phyloP scores from a whole-genome alignment of 2,888 invertebrate genomes.

The Mallateleia sp. region DNA sequence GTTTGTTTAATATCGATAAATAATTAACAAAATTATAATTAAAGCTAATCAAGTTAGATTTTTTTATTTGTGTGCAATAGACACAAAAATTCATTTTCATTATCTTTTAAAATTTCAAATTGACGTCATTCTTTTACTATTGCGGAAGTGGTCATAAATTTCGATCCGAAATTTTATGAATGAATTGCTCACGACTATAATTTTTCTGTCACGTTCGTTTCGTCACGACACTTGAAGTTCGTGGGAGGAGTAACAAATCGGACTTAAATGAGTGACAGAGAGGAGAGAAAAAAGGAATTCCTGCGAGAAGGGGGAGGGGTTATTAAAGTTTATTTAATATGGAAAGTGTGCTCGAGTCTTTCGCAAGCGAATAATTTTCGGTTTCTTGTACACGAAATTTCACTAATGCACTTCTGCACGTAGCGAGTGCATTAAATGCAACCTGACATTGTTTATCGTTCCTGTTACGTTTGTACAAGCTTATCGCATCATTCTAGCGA shows the following conservation, averaged over 20 bases:
- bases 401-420: slow-evolving; percentile 64
- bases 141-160: slow-evolving; percentile 28
- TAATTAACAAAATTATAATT: too few species aligned
- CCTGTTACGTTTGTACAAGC: slow-evolving; percentile 2
- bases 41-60: too few species aligned
- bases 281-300: slow-evolving; percentile 5
- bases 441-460: slow-evolving; percentile 28
- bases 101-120: background rate
- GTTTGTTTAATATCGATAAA: too few species aligned
- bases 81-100: too few species aligned
- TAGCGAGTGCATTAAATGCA: slow-evolving; percentile 45
- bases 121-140: slow-evolving; percentile 12
- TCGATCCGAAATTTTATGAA: slow-evolving; percentile 41
- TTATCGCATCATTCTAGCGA: background rate
- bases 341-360: slow-evolving; percentile 59
- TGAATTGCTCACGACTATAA: slow-evolving; percentile 45
- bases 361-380: slow-evolving; percentile 65
- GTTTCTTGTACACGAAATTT: slow-evolving; percentile 68
- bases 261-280: slow-evolving; percentile 22
- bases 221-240: slow-evolving; percentile 39
- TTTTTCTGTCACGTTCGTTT: slow-evolving; percentile 62
- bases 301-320: slow-evolving; percentile 21
- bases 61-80: too few species aligned
- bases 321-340: slow-evolving; percentile 70
- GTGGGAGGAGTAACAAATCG: slow-evolving; percentile 60